Evolutionary conservation across 2,113 vertebrate species (phyloP), one percentile per base, ranked within the genome.

Genomic region (Bostrychus sinensis): DNA sequence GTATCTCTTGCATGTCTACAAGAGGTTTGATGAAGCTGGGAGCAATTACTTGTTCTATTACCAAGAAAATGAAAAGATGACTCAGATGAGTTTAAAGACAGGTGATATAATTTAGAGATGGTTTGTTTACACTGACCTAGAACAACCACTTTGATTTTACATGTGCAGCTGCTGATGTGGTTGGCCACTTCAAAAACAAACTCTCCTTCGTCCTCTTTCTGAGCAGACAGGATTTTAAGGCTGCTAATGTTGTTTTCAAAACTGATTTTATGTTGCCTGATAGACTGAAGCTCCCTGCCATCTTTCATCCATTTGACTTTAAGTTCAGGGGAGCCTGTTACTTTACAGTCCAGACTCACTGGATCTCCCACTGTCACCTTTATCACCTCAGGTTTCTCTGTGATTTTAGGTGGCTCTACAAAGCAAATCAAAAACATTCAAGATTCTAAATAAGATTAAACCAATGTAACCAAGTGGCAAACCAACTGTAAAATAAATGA

Each of bases 1-100:
- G 42, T 78, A 96, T 45, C 38, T 95, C 92, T 69, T 95, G 93
- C 94, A 96, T 94, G 78, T 97, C 95, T 56, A 77, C 84, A 68
- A 99, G 85, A 17, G 95, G 95, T 92, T 95, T 97, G 70, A 90
- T 96, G 92, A 99, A 99, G 37, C 93, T 92, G 30, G 97, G 97
- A 45, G 95, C 90, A 80, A 99, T 96, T 58, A 93, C 83, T 94
- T 98, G 93, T 87, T 98, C 97, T 99, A 93, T 78, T 58, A 62
- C 60, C 89, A 93, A 91, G 46, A 83, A 38, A 85, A 83, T 65
- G 75, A 91, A 86, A 86, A 66, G 39, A 60, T 81, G 12, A 76
- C 9, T 17, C 2, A 65, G 19, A 46, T 25, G 12, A 8, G 17
- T 8, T 5, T 56, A 5, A 13, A 2, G 11, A 8, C 5, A 28